Evolutionary conservation across 2,888 invertebrate species (phyloP).

Genomic region (Hipparchia semele): DNA sequence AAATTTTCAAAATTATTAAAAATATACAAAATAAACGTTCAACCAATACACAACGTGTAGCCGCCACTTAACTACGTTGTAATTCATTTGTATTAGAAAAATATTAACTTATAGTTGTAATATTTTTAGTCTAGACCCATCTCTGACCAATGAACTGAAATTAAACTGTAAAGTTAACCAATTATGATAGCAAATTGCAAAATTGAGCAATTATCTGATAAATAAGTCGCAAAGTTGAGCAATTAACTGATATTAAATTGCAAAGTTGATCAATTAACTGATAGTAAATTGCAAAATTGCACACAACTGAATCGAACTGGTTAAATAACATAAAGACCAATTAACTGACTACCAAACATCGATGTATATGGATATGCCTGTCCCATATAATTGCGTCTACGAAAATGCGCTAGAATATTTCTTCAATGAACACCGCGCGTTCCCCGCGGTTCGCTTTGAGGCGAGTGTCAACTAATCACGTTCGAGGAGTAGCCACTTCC

Average conservation of each 20-base stretch:
- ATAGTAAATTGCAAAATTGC: not conserved
- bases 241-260: not conserved
- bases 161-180: not conserved
- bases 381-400: too few relatives aligned
- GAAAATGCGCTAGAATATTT: too few relatives aligned
- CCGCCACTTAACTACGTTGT: conserved; percentile 58
- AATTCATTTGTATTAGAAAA: conserved; percentile 27
- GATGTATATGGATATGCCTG: too few relatives aligned
- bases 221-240: not conserved
- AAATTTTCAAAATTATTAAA: conserved; percentile 50
- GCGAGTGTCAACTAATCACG: too few relatives aligned
- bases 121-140: not conserved
- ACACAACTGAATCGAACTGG: too few relatives aligned
- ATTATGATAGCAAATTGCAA: not conserved
- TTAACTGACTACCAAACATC: too few relatives aligned
- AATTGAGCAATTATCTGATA: not conserved
- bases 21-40: conserved; percentile 16
- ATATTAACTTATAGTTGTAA: not conserved
- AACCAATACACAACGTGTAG: conserved; percentile 46
- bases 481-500: too few relatives aligned
- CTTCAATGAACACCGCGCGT: too few relatives aligned
- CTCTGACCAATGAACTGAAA: not conserved
- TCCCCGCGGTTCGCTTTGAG: too few relatives aligned
- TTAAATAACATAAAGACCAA: too few relatives aligned
- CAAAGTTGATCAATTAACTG: not conserved